Evolutionary conservation across 2,113 vertebrate species (phyloP).

Genomic region (Anoplopoma fimbria): DNA sequence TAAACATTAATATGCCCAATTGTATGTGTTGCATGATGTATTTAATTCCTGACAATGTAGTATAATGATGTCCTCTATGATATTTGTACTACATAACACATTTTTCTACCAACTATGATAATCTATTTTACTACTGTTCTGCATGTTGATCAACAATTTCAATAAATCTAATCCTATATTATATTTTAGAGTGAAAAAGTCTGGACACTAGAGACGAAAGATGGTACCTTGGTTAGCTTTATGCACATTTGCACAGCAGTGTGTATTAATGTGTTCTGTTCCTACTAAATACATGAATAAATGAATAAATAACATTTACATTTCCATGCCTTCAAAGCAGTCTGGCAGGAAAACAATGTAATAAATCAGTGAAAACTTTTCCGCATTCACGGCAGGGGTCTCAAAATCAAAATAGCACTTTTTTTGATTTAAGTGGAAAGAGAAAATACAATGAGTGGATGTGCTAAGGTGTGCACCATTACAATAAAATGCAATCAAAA

Average conservation of each 20-base stretch:
- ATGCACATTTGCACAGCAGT: neutral
- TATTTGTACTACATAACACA: neutral
- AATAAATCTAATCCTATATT: neutral
- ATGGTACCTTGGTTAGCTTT: neutral
- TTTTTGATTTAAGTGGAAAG: neutral
- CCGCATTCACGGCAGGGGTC: neutral
- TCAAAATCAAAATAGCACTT: neutral
- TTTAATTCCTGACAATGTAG: neutral
- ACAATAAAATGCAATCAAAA: neutral
- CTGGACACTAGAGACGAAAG: neutral
- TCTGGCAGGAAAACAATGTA: neutral
- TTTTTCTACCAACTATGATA: neutral
- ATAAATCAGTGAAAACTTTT: neutral
- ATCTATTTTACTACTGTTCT: neutral
- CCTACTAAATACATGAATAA: neutral
- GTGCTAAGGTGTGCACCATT: neutral
- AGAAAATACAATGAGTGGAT: neutral
- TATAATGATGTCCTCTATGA: neutral
- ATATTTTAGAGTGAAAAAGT: neutral
- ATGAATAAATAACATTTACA: neutral
- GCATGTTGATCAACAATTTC: neutral
- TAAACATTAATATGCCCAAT: too few species aligned
- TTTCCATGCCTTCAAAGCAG: neutral
- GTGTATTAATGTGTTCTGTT: neutral
- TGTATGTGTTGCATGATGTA: too few species aligned